These are phyloP conservation scores for Hemaris fuciformis DNA, from an alignment of 2,888 invertebrate genomes.

Conservation along the genomic window DNA sequence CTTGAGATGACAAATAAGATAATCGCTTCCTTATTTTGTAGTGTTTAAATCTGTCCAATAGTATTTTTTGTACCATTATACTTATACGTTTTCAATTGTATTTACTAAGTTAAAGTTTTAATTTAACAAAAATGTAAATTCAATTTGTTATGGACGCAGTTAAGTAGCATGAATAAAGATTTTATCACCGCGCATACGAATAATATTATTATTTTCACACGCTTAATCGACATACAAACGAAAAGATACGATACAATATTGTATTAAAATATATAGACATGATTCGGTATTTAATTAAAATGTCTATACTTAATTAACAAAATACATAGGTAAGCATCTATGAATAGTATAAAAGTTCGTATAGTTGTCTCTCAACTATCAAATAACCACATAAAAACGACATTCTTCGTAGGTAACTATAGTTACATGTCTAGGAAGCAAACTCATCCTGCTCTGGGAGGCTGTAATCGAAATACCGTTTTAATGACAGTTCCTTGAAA, in stretches of 20 bases:
- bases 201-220: no score
- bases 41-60: constrained; percentile 13
- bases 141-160: no score
- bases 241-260: no score
- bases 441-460: constrained; percentile 47
- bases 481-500: constrained; percentile 70
- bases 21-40: constrained; percentile 19
- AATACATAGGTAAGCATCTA: no score
- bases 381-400: neutral
- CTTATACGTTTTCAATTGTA: neutral
- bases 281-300: no score
- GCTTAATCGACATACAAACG: no score
- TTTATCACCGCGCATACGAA: no score
- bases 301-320: no score
- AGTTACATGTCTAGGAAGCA: constrained; percentile 35
- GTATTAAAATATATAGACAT: no score
- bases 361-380: no score
- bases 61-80: neutral
- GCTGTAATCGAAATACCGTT: constrained; percentile 69
- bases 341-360: no score
- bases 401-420: neutral
- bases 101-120: neutral
- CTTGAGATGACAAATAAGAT: constrained; percentile 21
- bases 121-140: neutral
- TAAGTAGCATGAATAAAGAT: no score